Base-by-base conservation (phyloP, 2,113 vertebrate genomes). In the Numida meleagris region DNA sequence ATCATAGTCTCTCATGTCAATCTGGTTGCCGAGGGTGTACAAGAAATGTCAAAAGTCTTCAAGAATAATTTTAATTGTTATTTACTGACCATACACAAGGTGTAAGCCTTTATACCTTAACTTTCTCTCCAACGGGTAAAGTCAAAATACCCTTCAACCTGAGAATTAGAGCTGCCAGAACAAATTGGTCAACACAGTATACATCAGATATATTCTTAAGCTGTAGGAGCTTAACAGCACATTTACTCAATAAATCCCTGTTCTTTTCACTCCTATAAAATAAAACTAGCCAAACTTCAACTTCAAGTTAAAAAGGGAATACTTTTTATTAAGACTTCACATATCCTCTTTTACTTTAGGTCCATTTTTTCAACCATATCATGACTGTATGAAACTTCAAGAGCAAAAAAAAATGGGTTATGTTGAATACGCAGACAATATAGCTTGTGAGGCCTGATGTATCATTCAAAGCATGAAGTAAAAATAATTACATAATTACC, bases 41-140 rank as follows among this genome's bases (percentile, higher is more conserved):
- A 89, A 85, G 63, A 59, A 87, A 86, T 50, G 88, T 84, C 76
- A 93, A 86, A 83, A 94, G 43, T 61, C 74, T 82, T 90, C 63
- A 76, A 92, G 55, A 93, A 70, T 71, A 81, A 62, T 88, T 91
- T 96, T 93, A 94, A 95, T 95, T 91, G 34, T 51, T 94, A 76
- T 94, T 95, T 95, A 90, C 85, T 93, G 85, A 84, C 77, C 89
- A 67, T 12, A 61, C 36, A 84, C 21, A 58, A 62, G 61, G 9
- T 58, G 42, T 76, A 93, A 91, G 50, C 48, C 71, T 89, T 76
- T 82, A 55, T 86, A 31, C 29, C 51, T n/a, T 61, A 43, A 8
- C 9, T 84, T 86, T 81, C 86, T 23, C 86, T 92, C 48, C 73
- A 76, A 76, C 81, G 36, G 46, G 7, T 79, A 88, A 95, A 92